Evolutionary conservation across 1,140 invertebrate species (phyloP), one percentile per base, ranked within the genome.

Genomic region (Rhizoglyphus robini): DNA sequence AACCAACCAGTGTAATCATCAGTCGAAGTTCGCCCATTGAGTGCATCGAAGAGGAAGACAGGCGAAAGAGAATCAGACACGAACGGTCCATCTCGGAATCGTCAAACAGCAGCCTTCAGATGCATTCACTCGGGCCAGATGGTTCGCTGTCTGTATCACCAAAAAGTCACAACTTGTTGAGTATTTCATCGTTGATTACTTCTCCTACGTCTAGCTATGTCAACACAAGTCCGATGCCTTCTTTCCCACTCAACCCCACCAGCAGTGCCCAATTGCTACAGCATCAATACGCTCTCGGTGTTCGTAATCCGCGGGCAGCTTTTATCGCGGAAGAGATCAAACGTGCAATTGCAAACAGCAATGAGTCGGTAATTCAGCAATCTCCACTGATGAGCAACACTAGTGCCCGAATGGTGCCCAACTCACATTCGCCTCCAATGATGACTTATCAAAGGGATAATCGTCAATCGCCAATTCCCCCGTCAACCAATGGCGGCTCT

Each of bases 1-100:
- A 60, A n/a, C 58, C 58, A 46, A 60, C 58, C 15, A 60, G 58
- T 60, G 58, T 60, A 2, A 60, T 60, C 58, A 60, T 60, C 27
- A 60, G 15, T 60, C 51, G 51, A 27, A 8, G 15, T 54, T 54
- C 51, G 23, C 51, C 51, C 18, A 8, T 41, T 41, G 8, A 41
- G 18, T 18, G 18, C 36, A 41, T 11, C 36, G 36, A 41, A 41
- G 18, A 41, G 41, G 15, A 46, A 23, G 15, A 23, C 15, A 15
- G 41, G 41, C 51, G 51, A 8, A 54, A 8, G 8, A 5, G 51
- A 54, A 54, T 8, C 31, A 15, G 20, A 11, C 51, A 20, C 20
- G 51, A 54, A 32, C 51, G 51, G 15, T 54, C 51, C 8, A 54
- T 54, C 8, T 54, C 51, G 23, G 51, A 54, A 32, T 54, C 51